phyloP scores from a whole-genome alignment of 2,888 invertebrate genomes.

The Cistogaster globosa region DNA sequence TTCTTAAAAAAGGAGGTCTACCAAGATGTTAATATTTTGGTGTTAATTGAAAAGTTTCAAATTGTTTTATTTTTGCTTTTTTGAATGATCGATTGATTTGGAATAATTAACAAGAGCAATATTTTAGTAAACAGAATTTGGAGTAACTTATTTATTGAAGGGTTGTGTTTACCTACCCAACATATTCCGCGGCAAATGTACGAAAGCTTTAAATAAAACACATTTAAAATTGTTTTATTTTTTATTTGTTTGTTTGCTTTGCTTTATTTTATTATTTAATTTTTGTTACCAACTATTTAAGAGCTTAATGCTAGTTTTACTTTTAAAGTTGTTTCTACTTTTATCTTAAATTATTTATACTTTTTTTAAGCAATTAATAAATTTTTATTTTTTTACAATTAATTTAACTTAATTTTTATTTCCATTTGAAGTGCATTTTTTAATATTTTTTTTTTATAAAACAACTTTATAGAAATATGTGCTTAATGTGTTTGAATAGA shows the following conservation, averaged over 20 bases:
- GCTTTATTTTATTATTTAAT: conserved; percentile 33
- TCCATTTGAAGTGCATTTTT: conserved; percentile 56
- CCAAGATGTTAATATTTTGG: too few species aligned
- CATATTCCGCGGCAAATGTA: too few species aligned
- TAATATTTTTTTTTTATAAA: conserved; percentile 34
- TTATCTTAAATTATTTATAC: conserved; percentile 33
- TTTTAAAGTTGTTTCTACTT: conserved; percentile 57
- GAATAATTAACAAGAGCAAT: too few species aligned
- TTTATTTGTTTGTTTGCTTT: background rate
- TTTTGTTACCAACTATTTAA: conserved; percentile 55
- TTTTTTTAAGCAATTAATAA: conserved; percentile 55
- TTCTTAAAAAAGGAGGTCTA: too few species aligned
- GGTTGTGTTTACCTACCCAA: too few species aligned
- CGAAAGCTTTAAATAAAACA: too few species aligned
- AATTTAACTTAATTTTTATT: conserved; percentile 39
- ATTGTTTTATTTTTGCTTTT: too few species aligned
- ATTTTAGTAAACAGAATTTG: too few species aligned
- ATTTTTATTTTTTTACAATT: conserved; percentile 55
- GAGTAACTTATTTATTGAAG: too few species aligned
- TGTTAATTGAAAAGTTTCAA: too few species aligned
- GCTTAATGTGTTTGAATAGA: conserved; percentile 59
- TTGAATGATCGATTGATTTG: too few species aligned
- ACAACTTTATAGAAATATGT: conserved; percentile 69
- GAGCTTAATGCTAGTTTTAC: conserved; percentile 57
- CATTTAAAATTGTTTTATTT: background rate